These are phyloP conservation scores for Coregonus suidteri DNA, from an alignment of 2,797 vertebrate genomes.

Conservation along the genomic window DNA sequence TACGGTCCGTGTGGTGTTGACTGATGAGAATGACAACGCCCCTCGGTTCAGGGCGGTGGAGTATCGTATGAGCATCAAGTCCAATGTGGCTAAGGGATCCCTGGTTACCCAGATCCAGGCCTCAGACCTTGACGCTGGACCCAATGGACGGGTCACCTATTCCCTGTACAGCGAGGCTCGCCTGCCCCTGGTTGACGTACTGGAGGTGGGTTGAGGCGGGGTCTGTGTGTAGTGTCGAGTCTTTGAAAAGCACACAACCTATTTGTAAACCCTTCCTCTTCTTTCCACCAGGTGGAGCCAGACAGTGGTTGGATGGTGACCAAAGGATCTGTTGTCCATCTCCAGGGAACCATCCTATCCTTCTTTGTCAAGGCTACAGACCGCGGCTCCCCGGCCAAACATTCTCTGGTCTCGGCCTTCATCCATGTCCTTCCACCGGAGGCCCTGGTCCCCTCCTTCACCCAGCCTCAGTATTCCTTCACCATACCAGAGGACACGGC, in stretches of 20 bases:
- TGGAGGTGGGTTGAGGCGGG: constrained; percentile 76
- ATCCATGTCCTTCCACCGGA: constrained; percentile 92
- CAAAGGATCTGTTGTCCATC: constrained; percentile 87
- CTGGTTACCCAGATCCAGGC: constrained; percentile 93
- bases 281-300: constrained; percentile 75
- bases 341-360: constrained; percentile 90
- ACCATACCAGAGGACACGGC: constrained; percentile 90
- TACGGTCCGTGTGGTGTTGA: constrained; percentile 91
- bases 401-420: constrained; percentile 88
- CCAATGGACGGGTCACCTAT: constrained; percentile 90
- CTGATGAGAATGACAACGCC: constrained; percentile 94
- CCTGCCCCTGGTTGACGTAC: constrained; percentile 83
- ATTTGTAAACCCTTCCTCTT: neutral
- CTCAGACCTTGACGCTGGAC: constrained; percentile 88
- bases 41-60: constrained; percentile 90
- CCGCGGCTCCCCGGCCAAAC: constrained; percentile 86
- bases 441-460: constrained; percentile 88
- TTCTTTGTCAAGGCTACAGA: constrained; percentile 95
- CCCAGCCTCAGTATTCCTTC: constrained; percentile 94
- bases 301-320: constrained; percentile 92
- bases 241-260: neutral
- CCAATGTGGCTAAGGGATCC: constrained; percentile 87
- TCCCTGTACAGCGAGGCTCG: constrained; percentile 88
- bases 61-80: constrained; percentile 90
- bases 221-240: neutral